Conservation (phyloP, 2,113 vertebrate genomes). For the Proterorhinus semilunaris region DNA sequence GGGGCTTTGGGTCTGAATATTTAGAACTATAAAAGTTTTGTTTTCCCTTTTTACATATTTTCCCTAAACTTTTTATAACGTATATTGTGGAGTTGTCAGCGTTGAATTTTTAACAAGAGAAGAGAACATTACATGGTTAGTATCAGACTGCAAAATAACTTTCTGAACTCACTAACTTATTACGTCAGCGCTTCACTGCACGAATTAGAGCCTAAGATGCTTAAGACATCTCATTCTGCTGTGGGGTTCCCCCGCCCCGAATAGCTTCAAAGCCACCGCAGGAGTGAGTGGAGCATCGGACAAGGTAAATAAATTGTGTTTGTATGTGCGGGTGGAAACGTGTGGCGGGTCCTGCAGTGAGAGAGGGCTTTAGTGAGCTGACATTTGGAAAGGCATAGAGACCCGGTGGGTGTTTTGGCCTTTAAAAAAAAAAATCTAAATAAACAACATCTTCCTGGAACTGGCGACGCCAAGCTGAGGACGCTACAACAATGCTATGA, state of each 20-base stretch:
- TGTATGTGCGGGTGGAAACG: constrained; percentile 24
- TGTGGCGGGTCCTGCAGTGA: constrained; percentile 42
- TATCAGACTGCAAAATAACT: no score
- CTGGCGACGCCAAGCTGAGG: constrained; percentile 12
- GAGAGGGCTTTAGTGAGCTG: constrained; percentile 50
- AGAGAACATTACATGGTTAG: no score
- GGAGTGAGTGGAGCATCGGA: constrained; percentile 51
- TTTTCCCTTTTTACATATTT: no score
- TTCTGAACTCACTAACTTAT: constrained; percentile 42
- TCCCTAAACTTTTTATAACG: no score
- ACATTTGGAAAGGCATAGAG: constrained; percentile 62
- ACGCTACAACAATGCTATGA: constrained; percentile 2
- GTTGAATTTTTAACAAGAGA: no score
- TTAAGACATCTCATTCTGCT: constrained; percentile 68
- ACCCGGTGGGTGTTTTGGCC: constrained; percentile 54
- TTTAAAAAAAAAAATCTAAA: constrained; percentile 43
- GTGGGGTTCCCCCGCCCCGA: constrained; percentile 49
- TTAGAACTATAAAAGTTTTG: no score
- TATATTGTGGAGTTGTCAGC: no score
- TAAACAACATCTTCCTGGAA: constrained; percentile 24
- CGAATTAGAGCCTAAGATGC: constrained; percentile 52
- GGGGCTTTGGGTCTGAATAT: no score
- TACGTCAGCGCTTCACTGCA: constrained; percentile 49
- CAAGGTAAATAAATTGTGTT: constrained; percentile 37
- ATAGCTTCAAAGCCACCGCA: constrained; percentile 64